Base-by-base conservation (phyloP, 1,140 invertebrate genomes). In the Musca vetustissima region DNA sequence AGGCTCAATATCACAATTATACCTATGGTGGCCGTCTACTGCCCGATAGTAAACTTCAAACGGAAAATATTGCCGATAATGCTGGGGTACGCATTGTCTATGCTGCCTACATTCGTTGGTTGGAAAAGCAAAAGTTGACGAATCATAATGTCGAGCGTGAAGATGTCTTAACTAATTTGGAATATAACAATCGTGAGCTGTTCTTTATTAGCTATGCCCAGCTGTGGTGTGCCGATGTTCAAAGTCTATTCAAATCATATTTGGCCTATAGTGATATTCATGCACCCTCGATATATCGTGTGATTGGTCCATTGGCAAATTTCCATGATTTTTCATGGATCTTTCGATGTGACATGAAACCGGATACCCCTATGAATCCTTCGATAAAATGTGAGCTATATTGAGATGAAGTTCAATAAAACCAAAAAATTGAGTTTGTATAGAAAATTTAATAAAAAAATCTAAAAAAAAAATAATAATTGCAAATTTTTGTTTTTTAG, bases 161-260 rank as follows among this genome's bases (percentile, higher is more conserved):
- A 25, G 78, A 80, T 50, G 72, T 68, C 6, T 17, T 80, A 8
- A 22, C 71, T 2, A 73, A 71, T 14, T 43, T 80, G 3, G n/a
- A 73, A 0, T 55, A 73, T n/a, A 72, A 68, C 24, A 73, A 72
- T 15, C 86, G 89, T 15, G 93, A 97, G 80, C 84, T 97, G 52
- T 98, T 97, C 83, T 98, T 97, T 76, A 83, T 97, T 17, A 92
- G 92, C 49, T 97, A 94, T 81, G 93, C 94, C 28, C 94, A 96
- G 88, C 25, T 77, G 7, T 76, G 72, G 73, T 80, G 78, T 36
- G 75, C 74, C 11, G 76, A 80, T 66, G 73, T 78, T 6, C 72
- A 73, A 43, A 53, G 70, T 0, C 1, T 71, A 13, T 73, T 76
- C 6, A 72, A 71, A 17, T 57, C 61, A 0, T 24, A 47, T 1